phyloP scores from a whole-genome alignment of 2,113 vertebrate genomes.

The Cyanoliseus patagonus region DNA sequence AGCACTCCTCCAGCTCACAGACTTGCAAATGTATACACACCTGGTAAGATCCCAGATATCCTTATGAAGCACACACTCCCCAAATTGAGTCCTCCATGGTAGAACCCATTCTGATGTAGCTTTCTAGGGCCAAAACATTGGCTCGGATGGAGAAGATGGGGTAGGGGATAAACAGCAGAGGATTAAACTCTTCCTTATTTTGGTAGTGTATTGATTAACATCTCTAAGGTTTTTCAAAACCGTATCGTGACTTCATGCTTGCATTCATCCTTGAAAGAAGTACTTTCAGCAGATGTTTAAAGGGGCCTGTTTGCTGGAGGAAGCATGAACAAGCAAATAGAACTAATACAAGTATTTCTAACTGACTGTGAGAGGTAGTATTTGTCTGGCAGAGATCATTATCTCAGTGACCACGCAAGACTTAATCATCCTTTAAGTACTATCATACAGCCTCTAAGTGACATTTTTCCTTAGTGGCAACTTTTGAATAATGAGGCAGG shows the following conservation, averaged over 20 bases:
- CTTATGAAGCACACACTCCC: neutral
- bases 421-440: neutral
- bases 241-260: fast-evolving
- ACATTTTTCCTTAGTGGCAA: neutral
- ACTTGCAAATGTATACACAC: neutral
- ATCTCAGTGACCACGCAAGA: neutral
- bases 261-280: neutral
- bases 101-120: neutral
- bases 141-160: neutral
- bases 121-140: neutral
- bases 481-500: neutral
- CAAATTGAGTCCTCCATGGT: neutral
- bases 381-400: neutral
- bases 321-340: neutral
- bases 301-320: fast-evolving
- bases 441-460: neutral
- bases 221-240: neutral
- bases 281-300: neutral
- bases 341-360: neutral
- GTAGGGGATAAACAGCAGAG: neutral
- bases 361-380: neutral
- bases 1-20: neutral
- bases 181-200: neutral
- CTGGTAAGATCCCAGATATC: neutral
- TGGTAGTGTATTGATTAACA: neutral